phyloP scores from a whole-genome alignment of 2,113 vertebrate genomes.

The Aplodontia rufa region DNA sequence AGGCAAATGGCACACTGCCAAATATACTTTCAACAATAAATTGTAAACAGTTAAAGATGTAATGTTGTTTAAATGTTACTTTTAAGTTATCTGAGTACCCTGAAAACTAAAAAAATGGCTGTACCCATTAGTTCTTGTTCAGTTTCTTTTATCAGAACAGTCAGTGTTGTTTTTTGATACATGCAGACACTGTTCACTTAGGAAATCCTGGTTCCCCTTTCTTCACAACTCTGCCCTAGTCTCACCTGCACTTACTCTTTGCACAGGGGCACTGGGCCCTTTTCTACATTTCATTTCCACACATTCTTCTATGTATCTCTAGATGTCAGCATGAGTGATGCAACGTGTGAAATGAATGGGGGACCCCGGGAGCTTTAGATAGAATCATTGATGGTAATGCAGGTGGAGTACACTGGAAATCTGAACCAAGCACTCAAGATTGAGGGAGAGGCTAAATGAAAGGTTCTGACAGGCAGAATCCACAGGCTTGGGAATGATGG shows the following conservation, averaged over 20 bases:
- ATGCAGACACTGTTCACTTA: background rate
- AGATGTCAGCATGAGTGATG: background rate
- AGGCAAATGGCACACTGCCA: background rate
- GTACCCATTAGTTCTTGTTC: background rate
- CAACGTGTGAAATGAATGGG: background rate
- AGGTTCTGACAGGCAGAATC: background rate
- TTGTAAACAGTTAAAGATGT: background rate
- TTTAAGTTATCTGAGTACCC: background rate
- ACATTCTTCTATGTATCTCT: background rate
- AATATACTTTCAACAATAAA: slow-evolving; percentile 7
- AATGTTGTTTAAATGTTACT: background rate
- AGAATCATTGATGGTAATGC: background rate
- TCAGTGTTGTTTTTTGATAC: background rate
- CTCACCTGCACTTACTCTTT: background rate
- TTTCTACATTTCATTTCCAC: background rate
- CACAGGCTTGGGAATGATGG: background rate
- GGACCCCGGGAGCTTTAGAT: background rate
- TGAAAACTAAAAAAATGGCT: background rate
- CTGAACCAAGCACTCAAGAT: background rate
- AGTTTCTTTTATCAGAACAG: background rate
- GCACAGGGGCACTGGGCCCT: background rate
- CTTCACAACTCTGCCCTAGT: background rate
- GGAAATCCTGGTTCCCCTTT: background rate
- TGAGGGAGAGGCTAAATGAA: background rate
- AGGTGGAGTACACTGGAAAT: background rate